Evolutionary conservation across 2,113 vertebrate genomes (phyloP).

Genomic region (Bubo blakistoni): DNA sequence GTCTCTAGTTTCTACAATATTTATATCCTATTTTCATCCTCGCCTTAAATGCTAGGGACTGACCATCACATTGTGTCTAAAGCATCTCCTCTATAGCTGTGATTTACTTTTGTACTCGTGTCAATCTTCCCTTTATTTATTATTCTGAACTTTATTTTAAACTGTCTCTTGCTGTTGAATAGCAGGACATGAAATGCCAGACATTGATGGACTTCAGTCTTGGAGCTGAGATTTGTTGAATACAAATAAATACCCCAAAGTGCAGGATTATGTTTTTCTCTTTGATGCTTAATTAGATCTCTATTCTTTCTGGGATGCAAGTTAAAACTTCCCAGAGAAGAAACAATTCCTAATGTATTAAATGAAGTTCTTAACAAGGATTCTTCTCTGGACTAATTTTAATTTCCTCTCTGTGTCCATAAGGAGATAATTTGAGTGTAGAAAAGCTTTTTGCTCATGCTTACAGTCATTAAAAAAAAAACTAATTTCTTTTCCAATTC

Average conservation of each 20-base stretch:
- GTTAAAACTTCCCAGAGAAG: conserved; percentile 47
- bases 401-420: conserved; percentile 52
- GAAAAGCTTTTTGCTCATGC: conserved; percentile 37
- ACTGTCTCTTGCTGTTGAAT: conserved; percentile 26
- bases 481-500: conserved; percentile 45
- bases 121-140: conserved; percentile 54
- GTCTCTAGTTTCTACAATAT: conserved; percentile 27
- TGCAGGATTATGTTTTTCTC: conserved; percentile 20
- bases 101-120: background rate
- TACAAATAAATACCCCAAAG: conserved; percentile 60
- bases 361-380: conserved; percentile 43
- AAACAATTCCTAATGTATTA: conserved; percentile 55
- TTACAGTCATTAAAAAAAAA: conserved; percentile 60
- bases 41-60: conserved; percentile 38
- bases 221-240: conserved; percentile 12
- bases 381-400: conserved; percentile 39
- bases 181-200: conserved; percentile 50
- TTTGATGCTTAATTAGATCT: conserved; percentile 73
- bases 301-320: conserved; percentile 37
- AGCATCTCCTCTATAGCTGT: background rate
- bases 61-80: conserved; percentile 12
- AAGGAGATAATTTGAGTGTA: conserved; percentile 44
- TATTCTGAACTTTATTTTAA: conserved; percentile 63
- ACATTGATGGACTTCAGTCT: conserved; percentile 25
- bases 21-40: conserved; percentile 41